A percentile compares a stretch with the other conserved stretches of the same genome.
Evolutionary conservation across 2,113 vertebrate genomes (phyloP).

Genomic region (Microtus ochrogaster): DNA sequence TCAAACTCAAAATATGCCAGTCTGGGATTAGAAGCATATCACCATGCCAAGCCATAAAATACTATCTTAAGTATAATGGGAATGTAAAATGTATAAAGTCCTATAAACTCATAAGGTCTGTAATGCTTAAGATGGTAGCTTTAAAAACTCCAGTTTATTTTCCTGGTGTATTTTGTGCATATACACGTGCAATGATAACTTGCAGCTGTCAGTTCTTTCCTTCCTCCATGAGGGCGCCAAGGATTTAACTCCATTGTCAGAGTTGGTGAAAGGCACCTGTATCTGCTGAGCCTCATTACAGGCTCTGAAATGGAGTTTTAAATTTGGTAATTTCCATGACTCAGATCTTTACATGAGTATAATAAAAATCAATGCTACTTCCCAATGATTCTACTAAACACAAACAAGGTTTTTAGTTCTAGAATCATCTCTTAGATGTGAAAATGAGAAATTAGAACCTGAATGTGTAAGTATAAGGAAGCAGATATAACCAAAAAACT

Average conservation of each 20-base stretch:
- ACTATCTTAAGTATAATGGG: background rate
- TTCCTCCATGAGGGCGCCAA: background rate
- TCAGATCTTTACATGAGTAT: constrained; percentile 11
- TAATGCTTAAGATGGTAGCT: background rate
- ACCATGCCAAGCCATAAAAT: background rate
- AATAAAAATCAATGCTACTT: constrained; percentile 31
- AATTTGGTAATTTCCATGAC: constrained; percentile 33
- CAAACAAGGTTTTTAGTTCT: constrained; percentile 44
- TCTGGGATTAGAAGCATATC: background rate
- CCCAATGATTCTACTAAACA: constrained; percentile 37
- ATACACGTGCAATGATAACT: background rate
- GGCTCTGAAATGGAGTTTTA: background rate
- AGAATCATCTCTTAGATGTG: background rate
- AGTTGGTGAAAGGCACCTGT: background rate
- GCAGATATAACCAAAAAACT: constrained; percentile 9
- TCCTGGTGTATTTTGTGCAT: background rate
- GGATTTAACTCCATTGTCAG: background rate
- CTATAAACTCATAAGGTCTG: background rate
- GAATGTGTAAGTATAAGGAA: background rate
- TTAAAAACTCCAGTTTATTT: background rate
- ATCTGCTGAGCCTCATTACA: background rate
- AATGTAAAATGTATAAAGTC: background rate
- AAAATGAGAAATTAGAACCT: constrained; percentile 16
- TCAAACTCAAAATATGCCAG: background rate
- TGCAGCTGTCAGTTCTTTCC: background rate